Evolutionary conservation across 2,797 vertebrate genomes (phyloP).

Genomic region (Epinephelus awoara): DNA sequence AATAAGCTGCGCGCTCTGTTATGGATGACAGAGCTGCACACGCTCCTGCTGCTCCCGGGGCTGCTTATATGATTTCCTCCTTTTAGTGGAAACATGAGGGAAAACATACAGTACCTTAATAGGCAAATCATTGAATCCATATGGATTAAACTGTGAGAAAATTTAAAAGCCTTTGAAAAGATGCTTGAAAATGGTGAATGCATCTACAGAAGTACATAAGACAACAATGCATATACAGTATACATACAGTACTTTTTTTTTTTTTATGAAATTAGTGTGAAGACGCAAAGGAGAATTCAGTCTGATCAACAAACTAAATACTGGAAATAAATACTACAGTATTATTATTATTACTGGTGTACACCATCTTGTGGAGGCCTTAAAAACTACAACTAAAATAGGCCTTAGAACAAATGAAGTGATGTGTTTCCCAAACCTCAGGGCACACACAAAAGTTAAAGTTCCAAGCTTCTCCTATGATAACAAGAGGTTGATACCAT

Average conservation of each 20-base stretch:
- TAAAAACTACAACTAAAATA: conserved; percentile 58
- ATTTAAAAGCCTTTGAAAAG: conserved; percentile 2
- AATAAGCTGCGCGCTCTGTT: conserved; percentile 57
- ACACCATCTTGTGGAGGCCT: conserved; percentile 79
- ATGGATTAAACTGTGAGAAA: conserved; percentile 19
- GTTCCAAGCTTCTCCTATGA: too few species aligned
- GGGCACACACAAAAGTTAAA: neutral
- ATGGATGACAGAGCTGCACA: conserved; percentile 48
- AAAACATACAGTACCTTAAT: conserved; percentile 20
- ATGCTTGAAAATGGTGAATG: neutral
- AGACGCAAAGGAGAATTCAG: neutral
- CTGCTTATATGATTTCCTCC: conserved; percentile 31
- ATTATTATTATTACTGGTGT: conserved; percentile 53
- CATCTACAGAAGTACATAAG: neutral
- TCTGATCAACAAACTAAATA: conserved; percentile 12
- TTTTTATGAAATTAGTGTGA: neutral
- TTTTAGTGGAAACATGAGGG: conserved; percentile 35
- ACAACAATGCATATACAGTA: neutral
- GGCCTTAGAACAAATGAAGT: neutral
- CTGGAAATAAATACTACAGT: neutral
- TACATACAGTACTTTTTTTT: neutral
- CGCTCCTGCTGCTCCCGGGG: conserved; percentile 38
- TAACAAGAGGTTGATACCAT: too few species aligned
- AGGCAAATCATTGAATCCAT: conserved; percentile 36
- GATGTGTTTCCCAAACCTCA: neutral